Conservation (phyloP, 2,113 vertebrate genomes). For the Aplodontia rufa region DNA sequence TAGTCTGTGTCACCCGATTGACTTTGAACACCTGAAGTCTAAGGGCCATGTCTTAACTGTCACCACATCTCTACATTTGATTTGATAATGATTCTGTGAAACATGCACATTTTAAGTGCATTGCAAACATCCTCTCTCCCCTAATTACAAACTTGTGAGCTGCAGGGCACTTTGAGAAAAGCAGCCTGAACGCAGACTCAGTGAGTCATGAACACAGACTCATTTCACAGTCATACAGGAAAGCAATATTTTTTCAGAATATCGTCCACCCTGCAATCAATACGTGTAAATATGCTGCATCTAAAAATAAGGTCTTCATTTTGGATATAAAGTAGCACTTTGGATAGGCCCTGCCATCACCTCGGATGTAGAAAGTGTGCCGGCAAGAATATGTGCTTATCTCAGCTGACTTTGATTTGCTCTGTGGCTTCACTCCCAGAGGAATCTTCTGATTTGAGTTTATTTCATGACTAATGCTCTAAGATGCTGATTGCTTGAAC, state of each 20-base stretch:
- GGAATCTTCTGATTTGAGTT: slow-evolving; percentile 71
- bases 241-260: not conserved
- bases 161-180: slow-evolving; percentile 28
- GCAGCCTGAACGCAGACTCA: not conserved
- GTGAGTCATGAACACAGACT: not conserved
- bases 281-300: not conserved
- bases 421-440: slow-evolving; percentile 69
- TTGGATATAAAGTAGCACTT: not conserved
- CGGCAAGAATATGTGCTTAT: slow-evolving; percentile 73
- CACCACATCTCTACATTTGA: not conserved
- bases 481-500: slow-evolving; percentile 70
- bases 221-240: slow-evolving; percentile 32
- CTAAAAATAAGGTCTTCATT: not conserved
- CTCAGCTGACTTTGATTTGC: slow-evolving; percentile 81
- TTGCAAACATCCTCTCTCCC: not conserved
- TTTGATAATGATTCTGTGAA: slow-evolving; percentile 19
- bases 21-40: not conserved
- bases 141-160: slow-evolving; percentile 37
- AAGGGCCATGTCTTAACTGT: not conserved
- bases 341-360: slow-evolving; percentile 27
- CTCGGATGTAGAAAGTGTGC: slow-evolving; percentile 70
- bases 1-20: not conserved
- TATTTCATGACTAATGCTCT: slow-evolving; percentile 67
- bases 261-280: not conserved
- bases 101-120: not conserved